Percentiles rank a stretch among this genome's conserved stretches.
These are phyloP conservation scores for Platyscapa corneri DNA, from an alignment of 1,140 invertebrate species.

Conservation along the genomic window DNA sequence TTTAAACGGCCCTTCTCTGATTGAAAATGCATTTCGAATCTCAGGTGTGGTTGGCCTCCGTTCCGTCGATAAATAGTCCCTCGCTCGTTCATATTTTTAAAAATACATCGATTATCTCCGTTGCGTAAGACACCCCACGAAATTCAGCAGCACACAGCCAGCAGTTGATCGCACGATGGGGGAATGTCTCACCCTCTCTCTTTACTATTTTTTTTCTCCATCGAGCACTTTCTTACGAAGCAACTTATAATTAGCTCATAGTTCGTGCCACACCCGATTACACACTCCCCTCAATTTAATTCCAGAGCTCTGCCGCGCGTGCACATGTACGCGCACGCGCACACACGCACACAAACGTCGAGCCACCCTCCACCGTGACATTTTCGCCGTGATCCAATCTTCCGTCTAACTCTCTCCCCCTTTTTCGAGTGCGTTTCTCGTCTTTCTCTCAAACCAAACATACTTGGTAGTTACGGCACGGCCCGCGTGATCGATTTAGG, in stretches of 20 bases:
- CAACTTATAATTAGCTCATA: slow-evolving; percentile 61
- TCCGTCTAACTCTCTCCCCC: neutral
- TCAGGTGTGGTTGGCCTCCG: neutral
- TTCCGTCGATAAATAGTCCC: no score
- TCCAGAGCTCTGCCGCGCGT: slow-evolving; percentile 10
- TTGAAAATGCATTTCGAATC: neutral
- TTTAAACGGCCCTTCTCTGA: neutral
- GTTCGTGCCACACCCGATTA: slow-evolving; percentile 61
- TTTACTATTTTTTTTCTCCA: neutral
- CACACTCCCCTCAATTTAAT: slow-evolving; percentile 55
- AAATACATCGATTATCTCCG: neutral
- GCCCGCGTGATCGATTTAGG: slow-evolving; percentile 26
- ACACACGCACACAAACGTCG: neutral
- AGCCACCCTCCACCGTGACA: neutral
- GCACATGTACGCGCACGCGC: neutral
- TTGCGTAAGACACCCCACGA: neutral
- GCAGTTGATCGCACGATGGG: neutral
- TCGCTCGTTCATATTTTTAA: no score
- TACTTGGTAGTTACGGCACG: neutral
- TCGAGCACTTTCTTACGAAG: slow-evolving; percentile 42
- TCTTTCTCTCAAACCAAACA: neutral
- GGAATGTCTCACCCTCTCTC: neutral
- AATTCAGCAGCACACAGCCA: neutral
- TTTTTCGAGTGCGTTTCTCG: neutral
- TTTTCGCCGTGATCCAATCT: slow-evolving; percentile 28